Base-by-base conservation (phyloP, 2,113 vertebrate species). In the Holacanthus passer region DNA sequence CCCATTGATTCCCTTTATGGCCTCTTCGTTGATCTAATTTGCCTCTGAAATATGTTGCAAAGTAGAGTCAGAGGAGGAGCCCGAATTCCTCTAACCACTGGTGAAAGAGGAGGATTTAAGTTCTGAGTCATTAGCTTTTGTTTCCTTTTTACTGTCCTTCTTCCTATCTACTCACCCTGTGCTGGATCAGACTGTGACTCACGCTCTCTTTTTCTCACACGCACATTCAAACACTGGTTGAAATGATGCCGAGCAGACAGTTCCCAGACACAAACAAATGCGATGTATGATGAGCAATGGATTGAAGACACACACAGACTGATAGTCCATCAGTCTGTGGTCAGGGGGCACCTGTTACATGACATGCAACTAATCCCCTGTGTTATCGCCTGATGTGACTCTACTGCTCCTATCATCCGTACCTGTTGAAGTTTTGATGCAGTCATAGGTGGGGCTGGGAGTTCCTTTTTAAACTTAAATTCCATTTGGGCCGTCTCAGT, bases 121-220 rank as follows among this genome's bases (percentile, higher is more conserved):
- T 69, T 63, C 53, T 89, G 87, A 91, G 72, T 91, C 89, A 91
- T 32, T 41, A 48, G 17, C 77, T 75, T 84, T 84, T 72, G 73
- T 84, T 89, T 72, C 77, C 20, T 73, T 71, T 84, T 72, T 48
- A 22, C 22, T 66, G 16, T 71, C 64, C 8, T 52, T 14, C 31
- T 74, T 76, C 59, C 58, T 62, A 27, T 78, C 65, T 73, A 35
- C 50, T 75, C 77, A 65, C 22, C 45, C 66, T 17, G n/a, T 73
- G 20, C 73, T 47, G 7, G 39, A 24, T 79, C 63, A 74, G 68
- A 84, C 56, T 63, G 27, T 92, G 87, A 90, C 82, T 83, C 88
- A 89, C 55, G 19, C 69, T 24, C 16, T 50, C 37, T 56, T 20
- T 14, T 39, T 19, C 8, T 41, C 35, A 68, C 52, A 52, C 59